Percentiles rank a stretch among this genome's conserved stretches.
phyloP scores from a whole-genome alignment of 1,140 invertebrate genomes.

The Plectrocnemia conspersa region DNA sequence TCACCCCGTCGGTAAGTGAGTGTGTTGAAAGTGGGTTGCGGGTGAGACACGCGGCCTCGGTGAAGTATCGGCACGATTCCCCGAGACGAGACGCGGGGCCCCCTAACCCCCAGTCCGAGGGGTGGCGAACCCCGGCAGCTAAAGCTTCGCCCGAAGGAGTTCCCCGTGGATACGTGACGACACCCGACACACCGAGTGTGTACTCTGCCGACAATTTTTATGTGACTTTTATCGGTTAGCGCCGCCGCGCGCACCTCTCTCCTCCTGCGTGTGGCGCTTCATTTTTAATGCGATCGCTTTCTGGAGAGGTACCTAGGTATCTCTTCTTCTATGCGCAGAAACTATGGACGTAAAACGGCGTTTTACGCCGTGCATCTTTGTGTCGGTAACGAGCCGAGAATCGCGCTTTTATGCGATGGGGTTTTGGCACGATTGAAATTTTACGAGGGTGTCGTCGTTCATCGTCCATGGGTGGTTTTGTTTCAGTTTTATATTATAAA shows the following conservation, averaged over 20 bases:
- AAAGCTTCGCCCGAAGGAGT: constrained; percentile 18
- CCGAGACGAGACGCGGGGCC: constrained; percentile 20
- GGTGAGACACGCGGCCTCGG: constrained; percentile 19
- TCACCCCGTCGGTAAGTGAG: constrained; percentile 16
- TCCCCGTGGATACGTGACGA: constrained; percentile 23
- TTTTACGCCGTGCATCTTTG: too few species aligned
- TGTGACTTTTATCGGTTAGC: constrained; percentile 25
- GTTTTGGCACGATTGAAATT: too few species aligned
- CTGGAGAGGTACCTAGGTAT: too few species aligned
- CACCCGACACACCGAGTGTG: constrained; percentile 3
- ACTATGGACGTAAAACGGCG: too few species aligned
- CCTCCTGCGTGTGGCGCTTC: constrained; percentile 8
- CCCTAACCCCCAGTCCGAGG: not conserved
- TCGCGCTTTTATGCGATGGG: too few species aligned
- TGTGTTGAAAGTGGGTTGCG: constrained; percentile 24
- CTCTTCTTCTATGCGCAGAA: not conserved
- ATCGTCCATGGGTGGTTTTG: too few species aligned
- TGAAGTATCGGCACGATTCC: constrained; percentile 25
- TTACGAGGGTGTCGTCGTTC: too few species aligned
- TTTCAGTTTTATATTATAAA: too few species aligned
- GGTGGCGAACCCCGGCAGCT: constrained; percentile 13
- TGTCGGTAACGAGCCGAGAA: too few species aligned
- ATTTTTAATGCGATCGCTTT: constrained; percentile 13
- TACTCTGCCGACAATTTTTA: constrained; percentile 25
- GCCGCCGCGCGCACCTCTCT: constrained; percentile 6